phyloP scores from a whole-genome alignment of 2,888 invertebrate genomes.

The Seira sanloemensis region DNA sequence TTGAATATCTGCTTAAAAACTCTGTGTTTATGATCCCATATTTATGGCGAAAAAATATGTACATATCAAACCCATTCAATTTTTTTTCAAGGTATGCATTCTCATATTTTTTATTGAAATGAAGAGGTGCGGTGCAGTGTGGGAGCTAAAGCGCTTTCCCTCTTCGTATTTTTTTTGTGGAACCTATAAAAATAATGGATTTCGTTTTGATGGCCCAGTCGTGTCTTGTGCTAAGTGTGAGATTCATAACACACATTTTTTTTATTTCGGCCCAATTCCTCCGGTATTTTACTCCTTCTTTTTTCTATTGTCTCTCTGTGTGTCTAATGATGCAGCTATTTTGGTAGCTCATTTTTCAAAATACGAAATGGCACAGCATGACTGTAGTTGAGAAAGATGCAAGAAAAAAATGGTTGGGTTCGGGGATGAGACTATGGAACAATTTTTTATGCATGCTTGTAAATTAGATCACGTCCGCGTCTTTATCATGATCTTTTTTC shows the following conservation, averaged over 20 bases:
- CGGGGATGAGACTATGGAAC: background rate
- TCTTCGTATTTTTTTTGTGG: background rate
- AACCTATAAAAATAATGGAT: constrained; percentile 10
- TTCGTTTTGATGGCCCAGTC: constrained; percentile 3
- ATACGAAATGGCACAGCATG: constrained; percentile 45
- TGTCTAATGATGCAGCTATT: constrained; percentile 25
- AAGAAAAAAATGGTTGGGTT: background rate
- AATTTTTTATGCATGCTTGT: constrained; percentile 42
- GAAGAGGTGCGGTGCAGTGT: too few relatives aligned
- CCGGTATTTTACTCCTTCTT: background rate
- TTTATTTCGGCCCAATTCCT: background rate
- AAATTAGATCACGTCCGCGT: constrained; percentile 59
- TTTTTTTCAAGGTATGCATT: too few relatives aligned
- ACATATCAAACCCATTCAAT: too few relatives aligned
- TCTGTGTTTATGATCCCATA: too few relatives aligned
- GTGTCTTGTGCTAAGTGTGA: background rate
- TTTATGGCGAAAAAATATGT: too few relatives aligned
- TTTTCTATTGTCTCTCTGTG: background rate
- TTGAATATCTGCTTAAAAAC: too few relatives aligned
- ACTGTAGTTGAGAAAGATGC: constrained; percentile 27
- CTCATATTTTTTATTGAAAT: too few relatives aligned
- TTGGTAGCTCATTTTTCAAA: constrained; percentile 52
- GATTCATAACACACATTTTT: background rate
- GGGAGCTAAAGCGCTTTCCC: constrained; percentile 4
- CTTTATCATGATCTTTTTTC: constrained; percentile 1